Base-by-base conservation (phyloP, 2,888 invertebrate genomes). In the Drosophila cyrtoloma region DNA sequence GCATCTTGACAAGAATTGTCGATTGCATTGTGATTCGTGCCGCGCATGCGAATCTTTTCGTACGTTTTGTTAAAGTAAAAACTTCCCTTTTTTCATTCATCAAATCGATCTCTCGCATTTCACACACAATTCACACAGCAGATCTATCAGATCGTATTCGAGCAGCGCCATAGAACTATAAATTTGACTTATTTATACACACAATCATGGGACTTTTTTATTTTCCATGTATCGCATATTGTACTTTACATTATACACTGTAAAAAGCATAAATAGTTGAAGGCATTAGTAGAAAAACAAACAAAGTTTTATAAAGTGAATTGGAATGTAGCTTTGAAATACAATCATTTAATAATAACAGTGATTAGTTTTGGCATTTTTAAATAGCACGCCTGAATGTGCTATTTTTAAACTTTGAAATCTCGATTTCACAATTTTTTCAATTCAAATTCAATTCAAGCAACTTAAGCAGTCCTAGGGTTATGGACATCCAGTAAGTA, bases 11-110 rank as follows among this genome's bases (percentile, higher is more conserved):
- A 68, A 75, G 75, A 81, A 78, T 78, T 69, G 68, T 28, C 75
- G 69, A 77, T 82, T 81, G 77, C 82, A 74, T 62, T 69, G 57
- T 32, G 39, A 35, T 74, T 69, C 82, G 81, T 82, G 81, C 39
- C 47, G 50, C 19, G 79, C 68, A 71, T 81, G 55, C 57, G 65
- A 81, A 74, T 69, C 57, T 39, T 32, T 70, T 22, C 33, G 42
- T 58, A 16, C 58, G 58, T 30, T 42, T 58, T 58, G 42, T 19
- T 56, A n/a, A n/a, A 32, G 39, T 28, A 22, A 22, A 52, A 70
- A 33, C 57, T 69, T 55, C 50, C 42, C 44, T 16, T 22, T 32
- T 58, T 32, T 4, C 42, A 30, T n/a, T 19, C 56, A 37, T 37
- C 30, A n/a, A n/a, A 59, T 58, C 39, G 50, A 70, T 32, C 52